phyloP scores from a whole-genome alignment of 2,113 vertebrate genomes.

The Crotalus helleri region DNA sequence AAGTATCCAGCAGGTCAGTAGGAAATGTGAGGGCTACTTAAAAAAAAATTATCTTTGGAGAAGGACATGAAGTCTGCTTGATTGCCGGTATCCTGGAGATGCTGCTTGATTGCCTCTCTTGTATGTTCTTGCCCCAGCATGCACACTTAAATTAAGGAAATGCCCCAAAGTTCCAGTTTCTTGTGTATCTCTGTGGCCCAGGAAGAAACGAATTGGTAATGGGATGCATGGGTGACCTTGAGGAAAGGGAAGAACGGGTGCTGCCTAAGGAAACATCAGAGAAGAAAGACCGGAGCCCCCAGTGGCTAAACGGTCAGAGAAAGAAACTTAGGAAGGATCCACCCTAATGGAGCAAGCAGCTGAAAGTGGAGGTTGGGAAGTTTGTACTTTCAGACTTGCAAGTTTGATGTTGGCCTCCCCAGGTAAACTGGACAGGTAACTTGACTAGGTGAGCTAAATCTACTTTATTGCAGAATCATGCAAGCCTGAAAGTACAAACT shows the following conservation, averaged over 20 bases:
- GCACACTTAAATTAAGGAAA: background rate
- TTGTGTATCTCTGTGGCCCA: background rate
- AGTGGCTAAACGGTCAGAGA: background rate
- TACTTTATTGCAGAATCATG: background rate
- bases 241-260: background rate
- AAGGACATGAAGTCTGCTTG: background rate
- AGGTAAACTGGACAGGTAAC: background rate
- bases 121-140: background rate
- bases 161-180: background rate
- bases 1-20: background rate
- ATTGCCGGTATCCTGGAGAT: background rate
- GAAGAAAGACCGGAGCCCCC: background rate
- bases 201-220: background rate
- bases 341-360: background rate
- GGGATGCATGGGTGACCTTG: background rate
- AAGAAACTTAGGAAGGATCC: background rate
- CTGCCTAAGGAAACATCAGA: background rate
- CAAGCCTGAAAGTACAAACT: background rate
- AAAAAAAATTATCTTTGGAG: background rate
- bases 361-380: background rate
- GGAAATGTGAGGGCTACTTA: background rate
- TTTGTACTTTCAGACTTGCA: background rate
- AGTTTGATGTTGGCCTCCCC: background rate
- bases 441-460: background rate
- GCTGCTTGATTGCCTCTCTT: background rate